A percentile compares a stretch with the other conserved stretches of the same genome.
These are phyloP conservation scores for Ciona savignyi DNA, from an alignment of 23 tunicate species.

Conservation along the genomic window DNA sequence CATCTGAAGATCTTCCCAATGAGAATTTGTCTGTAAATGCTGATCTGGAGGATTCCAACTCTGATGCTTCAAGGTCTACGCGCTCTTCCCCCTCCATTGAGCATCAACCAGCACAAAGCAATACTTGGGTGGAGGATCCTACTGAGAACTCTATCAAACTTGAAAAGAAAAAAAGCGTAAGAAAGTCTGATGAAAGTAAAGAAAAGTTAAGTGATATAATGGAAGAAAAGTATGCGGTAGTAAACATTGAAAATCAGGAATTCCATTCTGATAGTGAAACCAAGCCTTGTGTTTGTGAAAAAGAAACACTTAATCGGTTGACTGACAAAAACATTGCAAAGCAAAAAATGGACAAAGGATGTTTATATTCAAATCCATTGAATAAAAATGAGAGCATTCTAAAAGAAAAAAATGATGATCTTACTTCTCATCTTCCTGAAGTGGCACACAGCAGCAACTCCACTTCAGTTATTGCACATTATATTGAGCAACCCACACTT, in stretches of 20 bases:
- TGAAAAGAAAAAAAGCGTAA: background rate
- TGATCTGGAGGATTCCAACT: background rate
- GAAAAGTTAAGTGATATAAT: background rate
- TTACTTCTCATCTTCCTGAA: background rate
- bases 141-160: background rate
- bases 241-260: too few relatives aligned
- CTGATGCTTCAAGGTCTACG: background rate
- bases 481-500: slow-evolving; percentile 3
- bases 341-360: too few relatives aligned
- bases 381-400: too few relatives aligned
- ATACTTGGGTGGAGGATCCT: background rate
- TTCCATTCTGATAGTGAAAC: too few relatives aligned
- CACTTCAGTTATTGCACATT: background rate
- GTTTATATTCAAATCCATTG: too few relatives aligned
- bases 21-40: background rate
- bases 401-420: too few relatives aligned
- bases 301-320: too few relatives aligned
- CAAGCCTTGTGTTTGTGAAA: too few relatives aligned
- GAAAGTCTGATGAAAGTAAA: background rate
- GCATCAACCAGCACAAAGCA: background rate
- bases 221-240: background rate
- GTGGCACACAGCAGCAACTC: background rate
- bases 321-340: too few relatives aligned
- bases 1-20: slow-evolving; percentile 11
- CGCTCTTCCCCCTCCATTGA: background rate